Percentiles rank a stretch among this genome's conserved stretches.
These are phyloP conservation scores for Zosterops japonicus DNA, from an alignment of 2,113 vertebrate species.

Conservation along the genomic window DNA sequence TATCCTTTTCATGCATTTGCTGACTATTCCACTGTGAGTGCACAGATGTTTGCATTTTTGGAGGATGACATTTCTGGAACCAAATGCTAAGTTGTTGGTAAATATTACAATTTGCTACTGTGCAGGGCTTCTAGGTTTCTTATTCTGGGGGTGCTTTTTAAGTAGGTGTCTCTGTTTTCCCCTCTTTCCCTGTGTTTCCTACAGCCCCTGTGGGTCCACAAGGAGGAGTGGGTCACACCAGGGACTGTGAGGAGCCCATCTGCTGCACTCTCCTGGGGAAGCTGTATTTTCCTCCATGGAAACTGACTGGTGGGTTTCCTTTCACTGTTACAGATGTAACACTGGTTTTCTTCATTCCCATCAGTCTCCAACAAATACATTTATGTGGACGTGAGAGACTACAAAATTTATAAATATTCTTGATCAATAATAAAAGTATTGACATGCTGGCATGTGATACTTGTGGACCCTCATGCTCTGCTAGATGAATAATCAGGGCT, in stretches of 20 bases:
- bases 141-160: constrained; percentile 21
- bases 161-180: not conserved
- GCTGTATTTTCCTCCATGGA: not conserved
- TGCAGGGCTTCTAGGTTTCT: constrained; percentile 26
- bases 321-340: not conserved
- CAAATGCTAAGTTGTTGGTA: constrained; percentile 66
- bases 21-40: not conserved
- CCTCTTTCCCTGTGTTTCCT: not conserved
- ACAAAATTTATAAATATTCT: not conserved
- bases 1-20: constrained; percentile 23
- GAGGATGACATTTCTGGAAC: constrained; percentile 70
- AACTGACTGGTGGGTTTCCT: not conserved
- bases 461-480: not conserved
- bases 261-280: not conserved
- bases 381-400: not conserved
- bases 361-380: not conserved
- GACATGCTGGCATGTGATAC: not conserved
- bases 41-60: constrained; percentile 65
- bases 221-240: not conserved
- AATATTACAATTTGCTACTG: constrained; percentile 64
- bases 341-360: not conserved
- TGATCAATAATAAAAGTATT: not conserved
- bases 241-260: not conserved
- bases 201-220: not conserved
- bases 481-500: not conserved